These are phyloP conservation scores for Drosophila simulans DNA, from an alignment of 1,140 invertebrate species.

Conservation along the genomic window DNA sequence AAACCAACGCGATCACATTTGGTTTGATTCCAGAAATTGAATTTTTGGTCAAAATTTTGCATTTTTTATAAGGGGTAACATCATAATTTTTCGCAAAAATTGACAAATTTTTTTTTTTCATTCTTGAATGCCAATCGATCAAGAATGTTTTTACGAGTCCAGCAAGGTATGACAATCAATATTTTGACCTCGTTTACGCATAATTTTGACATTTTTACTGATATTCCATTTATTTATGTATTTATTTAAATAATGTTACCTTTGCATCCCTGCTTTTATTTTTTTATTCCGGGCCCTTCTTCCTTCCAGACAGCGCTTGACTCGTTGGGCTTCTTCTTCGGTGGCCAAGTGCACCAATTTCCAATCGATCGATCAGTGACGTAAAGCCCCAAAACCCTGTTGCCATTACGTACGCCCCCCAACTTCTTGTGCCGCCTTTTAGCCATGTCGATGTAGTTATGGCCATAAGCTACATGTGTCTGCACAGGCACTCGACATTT, in stretches of 20 bases:
- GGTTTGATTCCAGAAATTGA: background rate
- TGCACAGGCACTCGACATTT: slow-evolving; percentile 46
- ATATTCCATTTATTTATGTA: too few relatives aligned
- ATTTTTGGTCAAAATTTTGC: background rate
- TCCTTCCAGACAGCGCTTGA: slow-evolving; percentile 1
- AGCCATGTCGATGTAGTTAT: background rate
- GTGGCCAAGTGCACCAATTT: slow-evolving; percentile 74
- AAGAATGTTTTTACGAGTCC: background rate
- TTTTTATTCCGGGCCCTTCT: slow-evolving; percentile 3
- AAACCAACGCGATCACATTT: background rate
- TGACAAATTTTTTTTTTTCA: background rate
- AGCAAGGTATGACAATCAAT: background rate
- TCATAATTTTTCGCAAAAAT: background rate
- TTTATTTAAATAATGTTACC: too few relatives aligned
- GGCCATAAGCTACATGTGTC: slow-evolving; percentile 6
- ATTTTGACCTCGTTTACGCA: background rate
- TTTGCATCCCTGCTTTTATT: slow-evolving; percentile 13
- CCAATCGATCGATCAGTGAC: slow-evolving; percentile 59
- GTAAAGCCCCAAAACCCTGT: slow-evolving; percentile 65
- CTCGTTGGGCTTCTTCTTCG: slow-evolving; percentile 54
- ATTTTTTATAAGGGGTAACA: background rate
- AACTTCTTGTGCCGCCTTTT: slow-evolving; percentile 13
- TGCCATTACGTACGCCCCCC: slow-evolving; percentile 47
- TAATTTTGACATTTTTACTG: too few relatives aligned
- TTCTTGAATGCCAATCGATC: background rate